Evolutionary conservation across 2,888 invertebrate species (phyloP).

Genomic region (Drosophila diplacantha): DNA sequence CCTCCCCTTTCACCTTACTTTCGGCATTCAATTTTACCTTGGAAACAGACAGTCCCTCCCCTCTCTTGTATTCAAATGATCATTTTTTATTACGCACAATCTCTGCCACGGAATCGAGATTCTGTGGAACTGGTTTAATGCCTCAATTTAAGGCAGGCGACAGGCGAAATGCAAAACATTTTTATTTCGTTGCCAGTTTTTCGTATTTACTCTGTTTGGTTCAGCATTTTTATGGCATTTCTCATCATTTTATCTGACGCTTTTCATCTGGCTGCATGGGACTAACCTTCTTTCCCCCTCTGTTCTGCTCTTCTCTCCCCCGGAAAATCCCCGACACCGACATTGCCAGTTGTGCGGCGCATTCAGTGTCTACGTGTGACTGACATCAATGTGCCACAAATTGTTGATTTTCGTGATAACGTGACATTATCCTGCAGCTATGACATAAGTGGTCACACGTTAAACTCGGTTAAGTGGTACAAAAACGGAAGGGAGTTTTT

Average conservation of each 20-base stretch:
- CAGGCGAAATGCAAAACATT: conserved; percentile 45
- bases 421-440: conserved; percentile 78
- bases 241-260: conserved; percentile 64
- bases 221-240: conserved; percentile 54
- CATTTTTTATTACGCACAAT: conserved; percentile 40
- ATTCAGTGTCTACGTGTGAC: conserved; percentile 74
- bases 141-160: conserved; percentile 43
- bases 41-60: background rate
- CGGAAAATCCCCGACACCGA: conserved; percentile 14
- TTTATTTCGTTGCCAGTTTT: conserved; percentile 32
- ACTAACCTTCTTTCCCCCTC: conserved; percentile 20
- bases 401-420: conserved; percentile 78
- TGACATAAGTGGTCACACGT: conserved; percentile 78
- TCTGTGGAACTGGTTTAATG: conserved; percentile 16
- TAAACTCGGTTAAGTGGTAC: conserved; percentile 79
- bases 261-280: conserved; percentile 45
- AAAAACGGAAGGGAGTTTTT: conserved; percentile 78
- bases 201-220: conserved; percentile 36
- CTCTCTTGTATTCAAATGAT: conserved; percentile 1
- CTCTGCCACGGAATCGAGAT: conserved; percentile 27
- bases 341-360: conserved; percentile 56
- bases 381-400: conserved; percentile 77
- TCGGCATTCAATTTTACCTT: background rate
- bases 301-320: conserved; percentile 3
- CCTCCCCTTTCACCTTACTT: background rate